Percentiles rank a stretch among this genome's conserved stretches.
Conservation (phyloP, 2,113 vertebrate species). For the Ellobius talpinus region DNA sequence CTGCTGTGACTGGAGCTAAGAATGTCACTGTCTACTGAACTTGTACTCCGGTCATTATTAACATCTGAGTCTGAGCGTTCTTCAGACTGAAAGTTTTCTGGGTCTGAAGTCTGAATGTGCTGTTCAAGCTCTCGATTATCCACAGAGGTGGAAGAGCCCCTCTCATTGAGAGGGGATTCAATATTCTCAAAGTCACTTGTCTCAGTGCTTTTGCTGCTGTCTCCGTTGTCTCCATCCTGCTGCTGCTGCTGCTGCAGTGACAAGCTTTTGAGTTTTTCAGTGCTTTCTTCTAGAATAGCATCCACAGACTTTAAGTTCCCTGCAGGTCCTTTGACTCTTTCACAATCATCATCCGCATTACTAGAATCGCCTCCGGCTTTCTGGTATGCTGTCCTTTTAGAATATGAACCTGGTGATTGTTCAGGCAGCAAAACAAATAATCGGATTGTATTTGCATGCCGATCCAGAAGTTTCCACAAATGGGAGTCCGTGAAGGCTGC, state of each 20-base stretch:
- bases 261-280: conserved; percentile 97
- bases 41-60: conserved; percentile 98
- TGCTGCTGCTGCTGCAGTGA: conserved; percentile 93
- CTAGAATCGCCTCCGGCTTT: conserved; percentile 89
- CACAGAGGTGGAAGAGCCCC: conserved; percentile 91
- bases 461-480: conserved; percentile 97
- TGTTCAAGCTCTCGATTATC: conserved; percentile 95
- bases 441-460: conserved; percentile 97
- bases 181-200: conserved; percentile 97
- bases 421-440: conserved; percentile 95
- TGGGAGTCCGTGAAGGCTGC: conserved; percentile 94
- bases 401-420: conserved; percentile 92
- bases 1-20: conserved; percentile 99
- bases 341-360: conserved; percentile 88
- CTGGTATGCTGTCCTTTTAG: conserved; percentile 90
- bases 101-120: conserved; percentile 92
- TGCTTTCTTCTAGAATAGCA: conserved; percentile 97
- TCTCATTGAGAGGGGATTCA: conserved; percentile 94
- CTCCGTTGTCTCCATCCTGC: conserved; percentile 91
- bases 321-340: conserved; percentile 89
- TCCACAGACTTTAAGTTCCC: conserved; percentile 94
- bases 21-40: conserved; percentile 99
- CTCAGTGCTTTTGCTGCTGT: conserved; percentile 97
- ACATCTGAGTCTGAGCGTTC: conserved; percentile 98
- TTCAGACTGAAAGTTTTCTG: conserved; percentile 93